Base-by-base conservation (phyloP, 2,888 invertebrate species). In the Idaea straminata region DNA sequence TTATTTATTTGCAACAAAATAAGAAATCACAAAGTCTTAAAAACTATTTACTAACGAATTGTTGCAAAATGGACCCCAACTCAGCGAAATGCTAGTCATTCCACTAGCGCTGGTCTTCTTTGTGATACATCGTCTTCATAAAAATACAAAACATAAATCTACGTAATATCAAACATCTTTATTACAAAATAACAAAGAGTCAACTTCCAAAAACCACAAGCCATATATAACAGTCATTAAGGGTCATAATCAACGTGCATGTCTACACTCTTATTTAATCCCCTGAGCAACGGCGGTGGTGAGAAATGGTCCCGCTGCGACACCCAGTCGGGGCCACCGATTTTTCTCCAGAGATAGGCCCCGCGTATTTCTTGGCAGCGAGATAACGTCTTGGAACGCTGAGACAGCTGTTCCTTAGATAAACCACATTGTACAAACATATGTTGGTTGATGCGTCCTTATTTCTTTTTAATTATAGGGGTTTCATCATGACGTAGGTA, bases 271-370 rank as follows among this genome's bases (percentile, higher is more conserved):
- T 74, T 77, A 78, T 82, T 79, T 81, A 83, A 80, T 77, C 80
- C 80, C 78, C 66, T 69, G 80, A 66, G 81, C 72, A 73, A 73
- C 75, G 78, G 71, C 75, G 64, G 68, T 72, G 71, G 78, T 86
- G 86, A 87, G 77, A 82, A 83, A 86, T 87, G 77, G 82, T 79
- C 73, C 82, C 83, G 77, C 72, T 76, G 83, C 80, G 84, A 77
- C 77, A 74, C 70, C 73, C 78, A 79, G 83, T 84, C 82, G 81
- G 76, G 79, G 70, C 78, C 81, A 73, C 80, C 83, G 83, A 87
- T 88, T 87, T 87, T 85, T 86, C 87, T 86, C 83, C 70, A 70
- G 81, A 83, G 87, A 87, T 85, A 86, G 81, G 80, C 73, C 75
- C 67, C 69, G 72, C 82, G 81, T 83, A 80, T 82, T 82, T 83